Percentiles rank a stretch among this genome's conserved stretches.
Conservation (phyloP, 2,113 vertebrate genomes). For the Falcunculus frontatus region DNA sequence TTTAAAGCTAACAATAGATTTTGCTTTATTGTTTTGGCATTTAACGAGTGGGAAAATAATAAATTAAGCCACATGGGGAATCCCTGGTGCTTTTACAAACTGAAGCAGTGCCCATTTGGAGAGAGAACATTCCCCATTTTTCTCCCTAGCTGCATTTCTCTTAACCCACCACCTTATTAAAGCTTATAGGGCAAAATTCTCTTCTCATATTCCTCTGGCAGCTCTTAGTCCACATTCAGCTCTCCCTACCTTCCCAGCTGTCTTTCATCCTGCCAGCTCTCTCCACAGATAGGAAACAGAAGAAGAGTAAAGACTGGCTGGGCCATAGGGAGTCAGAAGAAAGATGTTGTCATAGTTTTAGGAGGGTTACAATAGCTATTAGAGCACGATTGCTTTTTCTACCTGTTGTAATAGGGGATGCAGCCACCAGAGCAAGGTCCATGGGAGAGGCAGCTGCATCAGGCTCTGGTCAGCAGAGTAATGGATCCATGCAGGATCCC, state of each 20-base stretch:
- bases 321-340: slow-evolving; percentile 17
- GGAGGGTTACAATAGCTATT: background rate
- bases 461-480: background rate
- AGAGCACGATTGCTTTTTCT: background rate
- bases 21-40: slow-evolving; percentile 66
- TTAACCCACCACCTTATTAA: slow-evolving; percentile 35
- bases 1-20: slow-evolving; percentile 51
- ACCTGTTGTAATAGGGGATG: background rate
- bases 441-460: background rate
- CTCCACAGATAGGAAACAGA: slow-evolving; percentile 9
- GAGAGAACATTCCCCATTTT: slow-evolving; percentile 10
- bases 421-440: background rate
- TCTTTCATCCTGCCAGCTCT: slow-evolving; percentile 15
- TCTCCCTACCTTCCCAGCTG: background rate
- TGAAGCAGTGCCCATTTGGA: slow-evolving; percentile 13
- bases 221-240: slow-evolving; percentile 35
- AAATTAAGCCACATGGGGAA: slow-evolving; percentile 60
- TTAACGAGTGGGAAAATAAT: slow-evolving; percentile 63
- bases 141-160: slow-evolving; percentile 2
- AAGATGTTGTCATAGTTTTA: slow-evolving; percentile 19
- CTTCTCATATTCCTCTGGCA: slow-evolving; percentile 42
- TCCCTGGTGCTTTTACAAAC: slow-evolving; percentile 36
- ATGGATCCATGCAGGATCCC: background rate
- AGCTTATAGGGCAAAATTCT: slow-evolving; percentile 49
- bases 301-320: background rate